These are phyloP conservation scores for Drosophila nannoptera DNA, from an alignment of 1,140 invertebrate species.

Conservation along the genomic window DNA sequence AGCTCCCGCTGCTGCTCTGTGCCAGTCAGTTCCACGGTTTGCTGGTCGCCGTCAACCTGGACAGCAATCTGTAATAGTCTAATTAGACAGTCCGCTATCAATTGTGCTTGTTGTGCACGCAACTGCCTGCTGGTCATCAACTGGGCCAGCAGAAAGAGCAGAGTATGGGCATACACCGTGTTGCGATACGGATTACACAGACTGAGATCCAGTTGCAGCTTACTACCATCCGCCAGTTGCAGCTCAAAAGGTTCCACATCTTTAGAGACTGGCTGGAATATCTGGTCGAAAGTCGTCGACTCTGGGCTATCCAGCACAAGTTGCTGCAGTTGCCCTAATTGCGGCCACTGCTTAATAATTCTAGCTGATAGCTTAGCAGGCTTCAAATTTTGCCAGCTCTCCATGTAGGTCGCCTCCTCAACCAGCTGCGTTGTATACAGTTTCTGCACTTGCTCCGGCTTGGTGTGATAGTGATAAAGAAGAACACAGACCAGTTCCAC, in stretches of 20 bases:
- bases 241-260: conserved; percentile 44
- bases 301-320: conserved; percentile 18
- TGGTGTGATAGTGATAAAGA: conserved; percentile 71
- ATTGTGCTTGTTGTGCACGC: conserved; percentile 39
- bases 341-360: conserved; percentile 38
- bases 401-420: conserved; percentile 51
- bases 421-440: conserved; percentile 50
- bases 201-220: conserved; percentile 31
- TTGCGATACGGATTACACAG: conserved; percentile 56
- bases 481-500: conserved; percentile 66
- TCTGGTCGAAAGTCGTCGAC: conserved; percentile 31
- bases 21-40: background rate
- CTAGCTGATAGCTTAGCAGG: conserved; percentile 24
- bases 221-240: conserved; percentile 51
- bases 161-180: conserved; percentile 67
- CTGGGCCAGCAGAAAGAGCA: conserved; percentile 55
- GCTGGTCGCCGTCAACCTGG: conserved; percentile 41
- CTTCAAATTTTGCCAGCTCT: conserved; percentile 31
- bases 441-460: conserved; percentile 55
- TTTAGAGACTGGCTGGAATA: conserved; percentile 25
- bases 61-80: conserved; percentile 56
- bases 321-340: conserved; percentile 29
- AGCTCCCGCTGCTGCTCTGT: conserved; percentile 14
- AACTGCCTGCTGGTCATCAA: conserved; percentile 44
- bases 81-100: conserved; percentile 53